Conservation (phyloP, 2,113 vertebrate genomes). For the Ammodytes marinus region DNA sequence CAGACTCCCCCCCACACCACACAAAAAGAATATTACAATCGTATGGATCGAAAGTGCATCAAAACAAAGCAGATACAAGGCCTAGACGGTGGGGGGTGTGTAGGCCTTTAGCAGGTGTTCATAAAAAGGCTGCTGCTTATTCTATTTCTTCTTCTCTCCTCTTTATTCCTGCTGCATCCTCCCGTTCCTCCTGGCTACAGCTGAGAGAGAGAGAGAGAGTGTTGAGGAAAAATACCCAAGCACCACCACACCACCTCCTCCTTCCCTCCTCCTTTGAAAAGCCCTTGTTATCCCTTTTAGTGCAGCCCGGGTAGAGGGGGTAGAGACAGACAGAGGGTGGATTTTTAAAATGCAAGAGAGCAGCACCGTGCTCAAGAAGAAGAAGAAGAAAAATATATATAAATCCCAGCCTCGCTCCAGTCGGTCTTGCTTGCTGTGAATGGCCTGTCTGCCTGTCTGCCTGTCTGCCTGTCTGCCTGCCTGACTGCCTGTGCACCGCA, state of each 20-base stretch:
- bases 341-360: conserved; percentile 69
- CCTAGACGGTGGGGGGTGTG: conserved; percentile 49
- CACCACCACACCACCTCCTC: conserved; percentile 46
- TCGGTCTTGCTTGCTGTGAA: conserved; percentile 75
- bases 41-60: conserved; percentile 46
- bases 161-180: conserved; percentile 65
- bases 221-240: conserved; percentile 59
- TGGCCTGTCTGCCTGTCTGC: conserved; percentile 80
- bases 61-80: conserved; percentile 54
- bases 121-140: conserved; percentile 51
- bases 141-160: conserved; percentile 67
- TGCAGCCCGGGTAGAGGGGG: conserved; percentile 36
- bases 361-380: conserved; percentile 45
- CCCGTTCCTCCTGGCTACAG: conserved; percentile 57
- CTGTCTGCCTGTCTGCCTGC: conserved; percentile 24
- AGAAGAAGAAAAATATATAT: no score
- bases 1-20: not conserved
- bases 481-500: conserved; percentile 86
- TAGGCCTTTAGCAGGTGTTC: conserved; percentile 64
- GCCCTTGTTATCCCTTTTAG: conserved; percentile 51
- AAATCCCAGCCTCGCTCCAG: conserved; percentile 76
- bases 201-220: conserved; percentile 63
- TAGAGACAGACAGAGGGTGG: no score
- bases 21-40: conserved; percentile 16
- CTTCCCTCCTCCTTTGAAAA: conserved; percentile 14